Evolutionary conservation across 2,113 vertebrate species (phyloP), one percentile per base, ranked within the genome.

Genomic region (Natator depressus): DNA sequence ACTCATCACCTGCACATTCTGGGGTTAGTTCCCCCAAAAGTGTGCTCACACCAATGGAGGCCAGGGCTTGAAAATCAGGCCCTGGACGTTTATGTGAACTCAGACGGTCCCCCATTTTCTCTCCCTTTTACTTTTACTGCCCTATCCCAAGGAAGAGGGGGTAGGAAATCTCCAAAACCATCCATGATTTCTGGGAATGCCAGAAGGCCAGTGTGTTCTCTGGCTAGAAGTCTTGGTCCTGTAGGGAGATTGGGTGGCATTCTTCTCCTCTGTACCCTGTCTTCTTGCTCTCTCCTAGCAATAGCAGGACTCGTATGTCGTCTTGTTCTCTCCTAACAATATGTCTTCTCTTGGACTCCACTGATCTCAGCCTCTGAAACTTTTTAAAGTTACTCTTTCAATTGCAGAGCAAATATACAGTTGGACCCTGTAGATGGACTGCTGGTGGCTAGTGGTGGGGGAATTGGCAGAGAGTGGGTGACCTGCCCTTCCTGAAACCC

Each of bases 41-140:
- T 4, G 85, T 80, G 31, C 55, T 25, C 55, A 62, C 14, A 35
- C 50, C 47, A 93, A 0, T 78, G 46, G 42, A n/a, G 46, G 92
- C 25, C 49, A 82, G 53, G 59, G 82, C 4, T 82, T 76, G 82
- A 93, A 90, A 93, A 53, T n/a, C 10, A 6, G 75, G 88, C n/a
- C 46, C 53, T 62, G 53, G 29, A 46, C 91, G 55, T 92, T 94
- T 95, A 72, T 76, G 94, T 79, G 47, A 91, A 76, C 54, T 89
- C 79, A 80, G 51, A 14, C 11, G 25, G 55, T 25, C 55, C 25
- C 25, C 55, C 55, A 29, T 59, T 29, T 59, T 65, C 93, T 59
- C 84, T 96, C 97, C 80, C 84, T 95, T 42, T 53, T 80, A 46
- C 84, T 95, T 42, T 53, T 80, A 46, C 0, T 0, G 50, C 57